Percentiles rank a stretch among this genome's conserved stretches.
phyloP scores from a whole-genome alignment of 1,140 invertebrate genomes.

The Calliphora vicina region DNA sequence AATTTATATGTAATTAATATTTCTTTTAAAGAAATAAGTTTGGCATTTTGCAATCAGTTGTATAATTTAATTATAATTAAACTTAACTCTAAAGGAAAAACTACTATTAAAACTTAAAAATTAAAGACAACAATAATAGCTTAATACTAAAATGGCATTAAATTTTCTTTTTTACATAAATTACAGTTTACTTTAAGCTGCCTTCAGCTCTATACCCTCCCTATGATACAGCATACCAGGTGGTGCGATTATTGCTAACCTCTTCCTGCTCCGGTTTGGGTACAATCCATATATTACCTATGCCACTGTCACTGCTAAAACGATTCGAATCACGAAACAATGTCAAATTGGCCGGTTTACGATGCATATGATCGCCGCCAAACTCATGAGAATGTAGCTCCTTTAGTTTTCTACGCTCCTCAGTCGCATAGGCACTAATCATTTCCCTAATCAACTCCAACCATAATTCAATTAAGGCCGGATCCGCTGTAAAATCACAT shows the following conservation, averaged over 20 bases:
- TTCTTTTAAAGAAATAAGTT: too few relatives aligned
- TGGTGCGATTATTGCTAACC: constrained; percentile 47
- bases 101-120: neutral
- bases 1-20: too few relatives aligned
- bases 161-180: neutral
- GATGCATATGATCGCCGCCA: constrained; percentile 52
- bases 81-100: neutral
- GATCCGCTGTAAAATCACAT: constrained; percentile 55
- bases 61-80: neutral
- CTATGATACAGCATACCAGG: constrained; percentile 55
- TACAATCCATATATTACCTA: constrained; percentile 58
- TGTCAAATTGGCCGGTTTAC: constrained; percentile 55
- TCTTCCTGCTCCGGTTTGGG: constrained; percentile 54
- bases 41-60: too few relatives aligned
- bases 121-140: neutral
- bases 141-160: neutral
- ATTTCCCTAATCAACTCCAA: constrained; percentile 57
- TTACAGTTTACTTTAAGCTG: neutral
- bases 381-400: constrained; percentile 50
- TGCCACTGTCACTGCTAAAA: constrained; percentile 60
- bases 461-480: constrained; percentile 48
- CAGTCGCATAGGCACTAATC: constrained; percentile 54
- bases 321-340: constrained; percentile 59
- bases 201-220: neutral
- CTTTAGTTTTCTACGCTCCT: constrained; percentile 55